Conservation (phyloP, 2,888 invertebrate species). For the Pyrochroa serraticornis region DNA sequence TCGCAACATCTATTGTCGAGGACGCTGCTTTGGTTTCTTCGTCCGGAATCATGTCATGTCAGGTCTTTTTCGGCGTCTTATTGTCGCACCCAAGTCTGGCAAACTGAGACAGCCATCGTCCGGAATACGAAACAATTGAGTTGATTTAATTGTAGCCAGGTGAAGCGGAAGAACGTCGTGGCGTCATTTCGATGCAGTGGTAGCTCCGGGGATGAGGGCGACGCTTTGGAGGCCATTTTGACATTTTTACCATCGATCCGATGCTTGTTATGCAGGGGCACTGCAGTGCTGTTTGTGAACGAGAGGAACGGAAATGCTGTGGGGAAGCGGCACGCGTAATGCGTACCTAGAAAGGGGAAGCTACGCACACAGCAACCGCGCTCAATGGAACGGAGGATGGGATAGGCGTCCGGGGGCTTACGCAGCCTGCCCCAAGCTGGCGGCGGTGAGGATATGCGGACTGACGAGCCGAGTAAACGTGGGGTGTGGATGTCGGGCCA, state of each 20-base stretch:
- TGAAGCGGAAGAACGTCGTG: background rate
- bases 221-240: background rate
- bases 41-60: constrained; percentile 27
- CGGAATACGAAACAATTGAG: constrained; percentile 3
- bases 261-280: background rate
- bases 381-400: constrained; percentile 25
- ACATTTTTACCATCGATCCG: constrained; percentile 4
- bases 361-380: constrained; percentile 5
- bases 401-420: constrained; percentile 28
- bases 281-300: constrained; percentile 11
- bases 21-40: background rate
- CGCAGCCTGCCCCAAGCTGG: constrained; percentile 12
- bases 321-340: constrained; percentile 24
- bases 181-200: background rate
- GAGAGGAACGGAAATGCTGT: constrained; percentile 20
- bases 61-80: constrained; percentile 20
- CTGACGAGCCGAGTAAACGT: too few relatives aligned
- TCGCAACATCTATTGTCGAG: constrained; percentile 1
- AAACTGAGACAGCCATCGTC: background rate
- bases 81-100: background rate
- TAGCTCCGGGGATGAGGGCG: background rate
- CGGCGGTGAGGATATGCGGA: background rate
- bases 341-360: constrained; percentile 23
- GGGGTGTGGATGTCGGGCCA: too few relatives aligned
- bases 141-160: constrained; percentile 1